phyloP scores from a whole-genome alignment of 2,888 invertebrate genomes.

The Trichopria drosophilae region DNA sequence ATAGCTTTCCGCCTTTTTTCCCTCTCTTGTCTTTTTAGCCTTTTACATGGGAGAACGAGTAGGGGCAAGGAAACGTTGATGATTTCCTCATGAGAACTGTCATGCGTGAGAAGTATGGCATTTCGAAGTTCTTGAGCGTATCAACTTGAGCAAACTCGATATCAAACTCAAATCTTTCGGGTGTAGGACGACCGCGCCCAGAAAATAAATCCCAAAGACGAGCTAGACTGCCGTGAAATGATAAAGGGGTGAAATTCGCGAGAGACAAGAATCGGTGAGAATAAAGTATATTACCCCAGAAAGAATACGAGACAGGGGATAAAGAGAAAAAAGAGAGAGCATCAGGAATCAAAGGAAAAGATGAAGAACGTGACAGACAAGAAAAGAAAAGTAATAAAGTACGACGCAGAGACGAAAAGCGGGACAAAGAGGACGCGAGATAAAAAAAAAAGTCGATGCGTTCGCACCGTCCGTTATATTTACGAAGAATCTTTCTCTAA shows the following conservation, averaged over 20 bases:
- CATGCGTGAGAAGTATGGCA: conserved; percentile 30
- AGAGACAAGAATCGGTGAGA: too few species aligned
- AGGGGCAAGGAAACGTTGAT: conserved; percentile 24
- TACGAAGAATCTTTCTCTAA: conserved; percentile 50
- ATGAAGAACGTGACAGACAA: conserved; percentile 22
- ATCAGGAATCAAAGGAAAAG: conserved; percentile 23
- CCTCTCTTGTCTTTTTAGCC: too few species aligned
- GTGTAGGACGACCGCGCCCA: too few species aligned
- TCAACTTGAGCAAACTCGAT: too few species aligned
- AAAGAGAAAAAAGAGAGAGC: too few species aligned
- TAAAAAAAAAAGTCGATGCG: conserved; percentile 21
- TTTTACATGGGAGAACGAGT: conserved; percentile 34
- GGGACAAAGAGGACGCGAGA: conserved; percentile 33
- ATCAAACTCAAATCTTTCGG: too few species aligned
- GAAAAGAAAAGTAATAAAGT: conserved; percentile 21
- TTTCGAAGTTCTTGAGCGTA: too few species aligned
- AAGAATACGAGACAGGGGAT: too few species aligned
- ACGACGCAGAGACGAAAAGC: conserved; percentile 26
- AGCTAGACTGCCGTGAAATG: too few species aligned
- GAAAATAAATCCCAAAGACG: too few species aligned
- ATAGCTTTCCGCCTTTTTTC: conserved; percentile 38
- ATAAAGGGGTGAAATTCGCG: too few species aligned
- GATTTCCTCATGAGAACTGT: conserved; percentile 36
- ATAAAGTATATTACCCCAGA: too few species aligned
- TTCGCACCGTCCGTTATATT: conserved; percentile 46